Percentiles rank a stretch among this genome's conserved stretches.
These are phyloP conservation scores for Myotis planiceps DNA, from an alignment of 2,797 vertebrate species.

Conservation along the genomic window DNA sequence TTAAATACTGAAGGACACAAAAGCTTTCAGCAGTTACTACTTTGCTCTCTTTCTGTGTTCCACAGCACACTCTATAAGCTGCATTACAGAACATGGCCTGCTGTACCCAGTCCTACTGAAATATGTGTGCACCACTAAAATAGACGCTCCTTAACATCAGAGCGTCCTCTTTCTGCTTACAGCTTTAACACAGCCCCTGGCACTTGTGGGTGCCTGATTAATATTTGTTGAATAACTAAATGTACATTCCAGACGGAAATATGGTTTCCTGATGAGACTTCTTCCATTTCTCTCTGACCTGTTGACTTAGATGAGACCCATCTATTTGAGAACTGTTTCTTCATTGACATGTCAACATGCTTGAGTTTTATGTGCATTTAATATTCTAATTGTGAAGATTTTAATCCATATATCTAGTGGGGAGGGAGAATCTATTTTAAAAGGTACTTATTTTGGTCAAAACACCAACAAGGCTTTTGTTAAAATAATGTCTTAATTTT, in stretches of 20 bases:
- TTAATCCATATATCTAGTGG: slow-evolving; percentile 48
- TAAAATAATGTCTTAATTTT: slow-evolving; percentile 25
- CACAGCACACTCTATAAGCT: not conserved
- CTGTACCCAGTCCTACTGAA: fast-evolving
- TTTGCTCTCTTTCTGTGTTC: not conserved
- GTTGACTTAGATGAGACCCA: not conserved
- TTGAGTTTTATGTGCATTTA: slow-evolving; percentile 63
- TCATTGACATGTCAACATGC: slow-evolving; percentile 44
- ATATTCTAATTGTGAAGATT: slow-evolving; percentile 38
- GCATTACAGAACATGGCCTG: not conserved
- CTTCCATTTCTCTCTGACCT: not conserved
- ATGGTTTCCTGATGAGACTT: not conserved
- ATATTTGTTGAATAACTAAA: slow-evolving; percentile 42
- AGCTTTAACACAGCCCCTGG: not conserved
- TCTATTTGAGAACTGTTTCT: not conserved
- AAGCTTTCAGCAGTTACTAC: not conserved
- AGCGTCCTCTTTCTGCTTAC: not conserved
- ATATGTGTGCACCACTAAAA: not conserved
- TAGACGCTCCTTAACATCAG: not conserved
- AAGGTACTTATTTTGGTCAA: slow-evolving; percentile 47
- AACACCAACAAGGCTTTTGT: not conserved
- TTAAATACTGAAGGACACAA: not conserved
- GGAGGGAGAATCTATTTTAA: slow-evolving; percentile 57
- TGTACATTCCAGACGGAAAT: not conserved
- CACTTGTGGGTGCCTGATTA: slow-evolving; percentile 49